Conservation (phyloP, 2,797 vertebrate genomes). For the Cryptoblepharus egeriae region DNA sequence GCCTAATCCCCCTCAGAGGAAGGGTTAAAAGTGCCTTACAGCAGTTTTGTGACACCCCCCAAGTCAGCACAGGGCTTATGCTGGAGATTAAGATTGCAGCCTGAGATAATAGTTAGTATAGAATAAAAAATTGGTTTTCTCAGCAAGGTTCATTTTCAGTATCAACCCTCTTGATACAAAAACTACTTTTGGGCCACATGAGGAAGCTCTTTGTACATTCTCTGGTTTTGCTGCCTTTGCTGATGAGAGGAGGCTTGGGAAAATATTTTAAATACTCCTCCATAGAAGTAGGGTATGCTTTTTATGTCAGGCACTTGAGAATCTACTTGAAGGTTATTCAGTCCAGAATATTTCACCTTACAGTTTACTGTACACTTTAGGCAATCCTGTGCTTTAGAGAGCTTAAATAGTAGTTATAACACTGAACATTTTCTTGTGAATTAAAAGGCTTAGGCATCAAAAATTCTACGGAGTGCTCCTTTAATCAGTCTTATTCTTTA, state of each 20-base stretch:
- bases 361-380: slow-evolving; percentile 27
- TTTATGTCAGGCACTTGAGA: slow-evolving; percentile 18
- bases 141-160: too few species aligned
- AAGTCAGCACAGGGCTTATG: too few species aligned
- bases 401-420: slow-evolving; percentile 18
- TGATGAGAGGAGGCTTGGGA: not conserved
- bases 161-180: too few species aligned
- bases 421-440: slow-evolving; percentile 20
- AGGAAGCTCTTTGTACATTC: not conserved
- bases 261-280: too few species aligned
- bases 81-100: too few species aligned
- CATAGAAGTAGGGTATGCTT: not conserved
- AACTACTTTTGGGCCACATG: too few species aligned
- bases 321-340: slow-evolving; percentile 22
- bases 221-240: not conserved
- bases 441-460: slow-evolving; percentile 28
- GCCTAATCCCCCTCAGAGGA: too few species aligned
- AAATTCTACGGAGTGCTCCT: slow-evolving; percentile 25
- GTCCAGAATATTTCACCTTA: slow-evolving; percentile 31
- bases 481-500: not conserved
- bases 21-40: too few species aligned
- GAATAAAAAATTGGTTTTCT: not conserved
- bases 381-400: slow-evolving; percentile 31
- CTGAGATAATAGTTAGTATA: not conserved
- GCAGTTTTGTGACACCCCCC: too few species aligned